Evolutionary conservation across 2,797 vertebrate genomes (phyloP).

Genomic region (Saxicola maurus): DNA sequence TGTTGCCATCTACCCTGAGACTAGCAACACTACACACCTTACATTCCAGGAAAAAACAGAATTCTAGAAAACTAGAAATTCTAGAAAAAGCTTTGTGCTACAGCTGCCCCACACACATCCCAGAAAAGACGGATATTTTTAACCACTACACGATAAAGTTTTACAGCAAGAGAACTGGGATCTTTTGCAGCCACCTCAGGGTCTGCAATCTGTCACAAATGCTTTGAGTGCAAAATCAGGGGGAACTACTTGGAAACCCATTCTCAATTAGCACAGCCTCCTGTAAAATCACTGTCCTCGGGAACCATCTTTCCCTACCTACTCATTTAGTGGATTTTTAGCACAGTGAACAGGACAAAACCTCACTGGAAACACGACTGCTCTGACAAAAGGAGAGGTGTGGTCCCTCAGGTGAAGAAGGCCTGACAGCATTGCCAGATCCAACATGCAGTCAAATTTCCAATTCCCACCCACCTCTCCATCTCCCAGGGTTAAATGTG

Average conservation of each 20-base stretch:
- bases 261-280: not conserved
- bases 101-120: too few species aligned
- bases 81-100: not conserved
- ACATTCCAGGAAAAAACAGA: not conserved
- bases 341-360: not conserved
- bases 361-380: not conserved
- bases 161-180: not conserved
- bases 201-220: rapidly evolving
- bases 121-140: not conserved
- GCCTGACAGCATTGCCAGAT: not conserved
- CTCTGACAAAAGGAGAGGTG: not conserved
- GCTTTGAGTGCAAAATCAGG: not conserved
- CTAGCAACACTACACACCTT: not conserved
- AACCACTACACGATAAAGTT: not conserved
- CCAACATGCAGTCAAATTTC: not conserved
- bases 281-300: not conserved
- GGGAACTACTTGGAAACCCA: not conserved
- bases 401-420: not conserved
- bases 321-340: not conserved
- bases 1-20: not conserved
- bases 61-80: too few species aligned
- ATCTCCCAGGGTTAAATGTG: not conserved
- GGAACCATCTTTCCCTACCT: not conserved
- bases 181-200: not conserved
- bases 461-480: too few species aligned